Conservation (phyloP, 2,113 vertebrate species). For the Eulemur rufifrons region DNA sequence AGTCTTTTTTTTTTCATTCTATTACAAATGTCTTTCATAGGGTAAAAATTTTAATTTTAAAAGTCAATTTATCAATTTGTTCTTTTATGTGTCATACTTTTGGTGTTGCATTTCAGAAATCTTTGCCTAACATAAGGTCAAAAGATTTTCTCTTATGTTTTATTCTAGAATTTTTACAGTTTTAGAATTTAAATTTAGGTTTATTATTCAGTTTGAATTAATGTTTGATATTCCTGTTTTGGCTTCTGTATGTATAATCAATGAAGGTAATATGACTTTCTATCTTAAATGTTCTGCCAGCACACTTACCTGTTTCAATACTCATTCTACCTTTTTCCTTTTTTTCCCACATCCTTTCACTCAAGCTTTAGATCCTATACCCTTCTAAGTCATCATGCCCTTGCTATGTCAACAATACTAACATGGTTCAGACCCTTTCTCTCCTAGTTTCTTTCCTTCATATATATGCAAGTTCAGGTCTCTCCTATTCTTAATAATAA, state of each 20-base stretch:
- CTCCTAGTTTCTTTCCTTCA: neutral
- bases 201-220: neutral
- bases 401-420: neutral
- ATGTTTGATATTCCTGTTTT: neutral
- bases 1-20: neutral
- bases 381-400: neutral
- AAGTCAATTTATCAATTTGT: neutral
- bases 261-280: neutral
- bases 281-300: neutral
- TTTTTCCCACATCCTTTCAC: neutral
- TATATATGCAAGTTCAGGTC: neutral
- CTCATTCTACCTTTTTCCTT: neutral
- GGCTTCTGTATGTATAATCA: neutral
- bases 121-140: neutral
- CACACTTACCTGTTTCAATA: neutral
- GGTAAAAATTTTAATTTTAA: neutral
- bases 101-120: neutral
- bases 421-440: neutral
- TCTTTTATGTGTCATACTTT: neutral
- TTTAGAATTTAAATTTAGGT: neutral
- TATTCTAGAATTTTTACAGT: neutral
- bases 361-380: neutral
- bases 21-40: neutral
- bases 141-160: neutral
- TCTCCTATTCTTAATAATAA: neutral